Evolutionary conservation across 23 tunicate species (phyloP).

Genomic region (Halocynthia roretzi): DNA sequence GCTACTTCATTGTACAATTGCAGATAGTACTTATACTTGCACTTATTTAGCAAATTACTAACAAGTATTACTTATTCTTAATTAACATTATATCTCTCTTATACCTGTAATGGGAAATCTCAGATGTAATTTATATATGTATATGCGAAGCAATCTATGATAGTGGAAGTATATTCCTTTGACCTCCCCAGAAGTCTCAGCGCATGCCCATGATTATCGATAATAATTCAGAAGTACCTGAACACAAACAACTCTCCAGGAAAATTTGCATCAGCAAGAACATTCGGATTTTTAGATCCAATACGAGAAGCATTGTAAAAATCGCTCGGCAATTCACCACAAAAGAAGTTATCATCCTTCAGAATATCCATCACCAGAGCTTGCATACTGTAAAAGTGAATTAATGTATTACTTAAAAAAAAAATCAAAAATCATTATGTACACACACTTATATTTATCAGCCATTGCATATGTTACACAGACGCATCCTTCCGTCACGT

Average conservation of each 20-base stretch:
- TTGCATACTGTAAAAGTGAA: neutral
- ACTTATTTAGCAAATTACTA: too few relatives aligned
- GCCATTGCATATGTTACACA: constrained; percentile 49
- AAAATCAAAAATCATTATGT: neutral
- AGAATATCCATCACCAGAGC: neutral
- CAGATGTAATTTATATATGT: too few relatives aligned
- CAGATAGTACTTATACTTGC: too few relatives aligned
- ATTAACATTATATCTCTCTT: too few relatives aligned
- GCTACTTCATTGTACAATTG: too few relatives aligned
- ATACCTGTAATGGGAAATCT: too few relatives aligned
- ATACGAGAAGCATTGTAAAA: constrained; percentile 16
- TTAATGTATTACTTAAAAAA: neutral
- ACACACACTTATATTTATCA: constrained; percentile 27
- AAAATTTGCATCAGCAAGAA: constrained; percentile 4
- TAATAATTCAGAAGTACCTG: constrained; percentile 10
- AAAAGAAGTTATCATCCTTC: neutral
- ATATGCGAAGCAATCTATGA: too few relatives aligned
- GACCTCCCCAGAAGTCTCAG: neutral
- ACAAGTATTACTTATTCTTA: too few relatives aligned
- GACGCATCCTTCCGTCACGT: neutral
- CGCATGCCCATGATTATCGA: neutral
- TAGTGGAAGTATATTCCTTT: too few relatives aligned
- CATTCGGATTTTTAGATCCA: constrained; percentile 2
- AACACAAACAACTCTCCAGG: constrained; percentile 23
- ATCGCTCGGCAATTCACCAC: constrained; percentile 22